Base-by-base conservation (phyloP, 92 coral and sea anemone genomes). In the Chrysogorgia sp. region DNA sequence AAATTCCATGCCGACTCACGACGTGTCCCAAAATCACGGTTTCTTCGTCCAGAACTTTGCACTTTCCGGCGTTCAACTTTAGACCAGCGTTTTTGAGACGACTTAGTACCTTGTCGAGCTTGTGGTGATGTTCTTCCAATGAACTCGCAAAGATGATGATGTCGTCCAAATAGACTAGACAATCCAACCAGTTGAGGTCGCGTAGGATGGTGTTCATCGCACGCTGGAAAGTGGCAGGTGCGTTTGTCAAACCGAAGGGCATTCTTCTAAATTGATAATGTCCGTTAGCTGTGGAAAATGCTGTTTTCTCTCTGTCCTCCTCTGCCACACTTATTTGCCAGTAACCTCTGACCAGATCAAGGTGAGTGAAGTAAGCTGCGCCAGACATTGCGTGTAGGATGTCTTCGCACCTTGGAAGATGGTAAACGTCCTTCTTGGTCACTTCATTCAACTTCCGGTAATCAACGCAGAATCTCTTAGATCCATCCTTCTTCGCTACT, bases 361-460 rank as follows among this genome's bases (percentile, higher is more conserved):
- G 17, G 17, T 43, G 50, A 17, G 10, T 43, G 26, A 52, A 52
- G 59, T 52, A 52, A 20, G 20, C 59, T 52, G 59, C 59, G 22
- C 59, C 59, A 52, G 59, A 52, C 22, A 52, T 17, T 40, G 76
- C 43, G 12, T 37, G 43, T 37, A 84, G 56, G 58, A 84, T 79
- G 60, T 85, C 81, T 15, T 84, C 81, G 64, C 63, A 35, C 47
- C 76, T 70, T 8, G 88, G 85, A 13, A 85, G 20, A 17, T 77
- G 88, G 74, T 79, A 80, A 14, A 59, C 34, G 34, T 66, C 88
- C 63, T 85, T 80, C 6, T 34, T 61, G 59, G 81, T 85, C 24
- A 79, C 81, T 23, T 35, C 25, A 45, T 85, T 85, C 10, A 85
- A 63, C 28, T n/a, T 84, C 14, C 76, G 76, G 25, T 68, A n/a